phyloP scores from a whole-genome alignment of 2,113 vertebrate species.

The Sphaerodactylus townsendi region DNA sequence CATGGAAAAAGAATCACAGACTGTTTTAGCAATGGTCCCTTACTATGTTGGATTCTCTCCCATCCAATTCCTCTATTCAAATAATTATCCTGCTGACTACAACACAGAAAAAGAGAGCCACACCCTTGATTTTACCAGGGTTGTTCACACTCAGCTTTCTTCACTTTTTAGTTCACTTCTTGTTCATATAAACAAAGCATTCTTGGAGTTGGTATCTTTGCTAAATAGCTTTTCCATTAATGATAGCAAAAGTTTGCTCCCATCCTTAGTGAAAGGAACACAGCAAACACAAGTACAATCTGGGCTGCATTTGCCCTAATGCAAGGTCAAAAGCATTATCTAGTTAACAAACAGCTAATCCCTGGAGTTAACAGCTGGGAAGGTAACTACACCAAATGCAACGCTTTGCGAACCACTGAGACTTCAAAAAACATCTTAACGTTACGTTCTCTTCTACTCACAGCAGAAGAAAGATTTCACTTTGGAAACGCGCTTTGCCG shows the following conservation, averaged over 20 bases:
- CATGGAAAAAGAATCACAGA: neutral
- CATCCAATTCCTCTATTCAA: neutral
- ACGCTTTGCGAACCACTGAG: too few species aligned
- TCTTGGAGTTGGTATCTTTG: neutral
- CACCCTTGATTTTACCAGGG: neutral
- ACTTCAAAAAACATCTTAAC: neutral
- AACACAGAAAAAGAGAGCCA: neutral
- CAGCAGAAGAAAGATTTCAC: neutral
- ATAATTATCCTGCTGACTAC: neutral
- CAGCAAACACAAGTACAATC: neutral
- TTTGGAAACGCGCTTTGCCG: too few species aligned
- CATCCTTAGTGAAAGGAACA: neutral
- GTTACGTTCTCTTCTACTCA: neutral
- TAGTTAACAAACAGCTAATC: neutral
- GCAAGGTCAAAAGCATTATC: neutral
- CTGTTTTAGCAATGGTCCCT: neutral
- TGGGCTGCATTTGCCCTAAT: neutral
- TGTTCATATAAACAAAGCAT: neutral
- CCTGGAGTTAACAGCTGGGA: constrained; percentile 5
- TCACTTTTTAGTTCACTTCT: neutral
- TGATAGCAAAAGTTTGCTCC: neutral
- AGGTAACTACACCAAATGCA: too few species aligned
- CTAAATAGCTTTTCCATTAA: neutral
- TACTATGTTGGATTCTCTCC: neutral
- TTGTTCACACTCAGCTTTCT: too few species aligned